phyloP scores from a whole-genome alignment of 2,113 vertebrate genomes.

The Leptodactylus fuscus region DNA sequence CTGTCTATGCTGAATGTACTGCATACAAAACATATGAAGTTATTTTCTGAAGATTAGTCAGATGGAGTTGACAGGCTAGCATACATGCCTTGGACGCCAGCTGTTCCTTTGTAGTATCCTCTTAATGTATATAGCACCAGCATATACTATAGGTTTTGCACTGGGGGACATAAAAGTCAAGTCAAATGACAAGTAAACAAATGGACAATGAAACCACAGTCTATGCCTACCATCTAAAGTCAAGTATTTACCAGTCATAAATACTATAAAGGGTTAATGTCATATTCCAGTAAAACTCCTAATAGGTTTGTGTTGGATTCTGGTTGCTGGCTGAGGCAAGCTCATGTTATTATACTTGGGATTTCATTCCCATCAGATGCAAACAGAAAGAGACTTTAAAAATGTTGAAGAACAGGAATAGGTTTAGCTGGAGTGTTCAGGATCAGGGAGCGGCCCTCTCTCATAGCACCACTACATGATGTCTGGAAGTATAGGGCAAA shows the following conservation, averaged over 20 bases:
- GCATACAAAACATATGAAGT: slow-evolving; percentile 20
- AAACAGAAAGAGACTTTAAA: slow-evolving; percentile 54
- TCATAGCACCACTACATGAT: slow-evolving; percentile 37
- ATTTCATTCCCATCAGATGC: slow-evolving; percentile 59
- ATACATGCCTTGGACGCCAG: background rate
- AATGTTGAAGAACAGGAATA: slow-evolving; percentile 58
- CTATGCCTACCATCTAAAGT: too few species aligned
- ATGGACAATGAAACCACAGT: too few species aligned
- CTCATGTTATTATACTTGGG: slow-evolving; percentile 55
- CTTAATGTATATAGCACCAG: background rate
- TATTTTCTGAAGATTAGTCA: background rate
- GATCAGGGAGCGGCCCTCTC: slow-evolving; percentile 51
- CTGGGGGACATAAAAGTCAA: background rate
- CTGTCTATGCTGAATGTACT: background rate
- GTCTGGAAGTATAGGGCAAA: background rate
- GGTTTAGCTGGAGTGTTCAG: slow-evolving; percentile 51
- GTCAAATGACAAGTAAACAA: background rate
- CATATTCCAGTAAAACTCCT: slow-evolving; percentile 28
- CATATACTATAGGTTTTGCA: background rate
- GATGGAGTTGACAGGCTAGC: background rate
- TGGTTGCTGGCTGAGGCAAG: slow-evolving; percentile 52
- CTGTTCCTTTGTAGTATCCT: background rate
- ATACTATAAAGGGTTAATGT: slow-evolving; percentile 34
- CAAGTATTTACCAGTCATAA: too few species aligned
- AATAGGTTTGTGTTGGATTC: slow-evolving; percentile 26